Evolutionary conservation across 2,888 invertebrate species (phyloP).

Genomic region (Tanypteryx hageni): DNA sequence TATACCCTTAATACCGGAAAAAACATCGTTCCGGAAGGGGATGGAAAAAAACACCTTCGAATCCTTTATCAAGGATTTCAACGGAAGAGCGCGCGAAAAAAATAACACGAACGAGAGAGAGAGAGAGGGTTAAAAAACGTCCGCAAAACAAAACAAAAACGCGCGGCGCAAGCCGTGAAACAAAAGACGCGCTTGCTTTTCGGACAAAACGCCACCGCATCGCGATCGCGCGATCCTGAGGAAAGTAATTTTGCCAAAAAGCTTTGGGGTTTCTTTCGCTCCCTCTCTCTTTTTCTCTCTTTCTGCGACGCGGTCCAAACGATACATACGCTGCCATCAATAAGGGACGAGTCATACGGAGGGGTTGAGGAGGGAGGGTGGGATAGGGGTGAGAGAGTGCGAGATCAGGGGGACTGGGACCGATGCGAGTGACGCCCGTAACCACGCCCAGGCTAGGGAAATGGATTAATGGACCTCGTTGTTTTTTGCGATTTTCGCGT

Average conservation of each 20-base stretch:
- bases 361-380: background rate
- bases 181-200: slow-evolving; percentile 33
- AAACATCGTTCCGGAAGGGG: slow-evolving; percentile 12
- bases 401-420: slow-evolving; percentile 14
- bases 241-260: slow-evolving; percentile 18
- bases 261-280: background rate
- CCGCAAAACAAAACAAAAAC: slow-evolving; percentile 38
- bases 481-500: slow-evolving; percentile 39
- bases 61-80: slow-evolving; percentile 16
- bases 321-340: background rate
- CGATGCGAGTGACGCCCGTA: background rate
- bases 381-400: background rate
- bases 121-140: background rate
- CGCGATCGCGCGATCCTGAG: slow-evolving; percentile 28
- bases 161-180: slow-evolving; percentile 51
- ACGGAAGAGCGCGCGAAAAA: slow-evolving; percentile 29
- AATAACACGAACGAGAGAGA: background rate
- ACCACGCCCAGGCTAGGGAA: slow-evolving; percentile 30
- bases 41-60: background rate
- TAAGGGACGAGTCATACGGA: background rate
- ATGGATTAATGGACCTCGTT: slow-evolving; percentile 48
- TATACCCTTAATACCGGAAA: slow-evolving; percentile 6
- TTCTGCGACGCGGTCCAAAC: slow-evolving; percentile 8
- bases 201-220: background rate
- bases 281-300: background rate